Evolutionary conservation across 1,140 invertebrate genomes (phyloP), one percentile per base, ranked within the genome.

Genomic region (Scaptomyza graminum): DNA sequence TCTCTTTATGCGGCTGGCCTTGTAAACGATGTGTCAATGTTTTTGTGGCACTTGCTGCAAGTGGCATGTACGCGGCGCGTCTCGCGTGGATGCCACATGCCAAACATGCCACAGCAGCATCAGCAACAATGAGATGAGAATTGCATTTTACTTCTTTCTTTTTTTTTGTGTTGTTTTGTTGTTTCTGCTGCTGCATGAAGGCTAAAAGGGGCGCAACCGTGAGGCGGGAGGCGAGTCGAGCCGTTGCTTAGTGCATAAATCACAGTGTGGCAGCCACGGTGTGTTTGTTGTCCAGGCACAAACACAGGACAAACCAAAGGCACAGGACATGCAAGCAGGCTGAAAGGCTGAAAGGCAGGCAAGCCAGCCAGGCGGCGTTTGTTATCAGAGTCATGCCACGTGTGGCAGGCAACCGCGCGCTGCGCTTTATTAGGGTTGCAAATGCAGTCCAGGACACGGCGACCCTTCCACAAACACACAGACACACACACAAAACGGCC

Each of bases 361-460:
- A 22, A 22, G 18, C 4, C 18, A 46, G 43, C 13, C 66, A n/a
- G 37, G 18, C 52, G 37, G 18, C 52, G 54, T 50, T 52, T 67
- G 65, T 71, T 81, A 87, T 87, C 82, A 87, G 69, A 28, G 77
- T 51, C 67, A 25, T n/a, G 82, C 62, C 81, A 85, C 69, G 81
- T 80, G 74, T 85, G 73, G 64, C 81, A 70, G 69, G 69, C 56
- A 64, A 49, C 59, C 49, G 74, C 56, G 37, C 37, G 74, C 56
- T 67, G 57, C 59, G 78, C 74, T 85, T 85, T 85, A 87, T 87
- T 87, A 87, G 82, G 82, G 82, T 87, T 87, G 82, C 82, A 82
- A 70, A 73, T 79, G 74, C 76, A 81, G 56, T 62, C 60, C 59
- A 47, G 60, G 22, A 46, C 46, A 28, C n/a, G 31, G 55, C 65